A percentile compares a stretch with the other conserved stretches of the same genome.
Evolutionary conservation across 1,140 invertebrate genomes (phyloP).

Genomic region (Bombyx mandarina): DNA sequence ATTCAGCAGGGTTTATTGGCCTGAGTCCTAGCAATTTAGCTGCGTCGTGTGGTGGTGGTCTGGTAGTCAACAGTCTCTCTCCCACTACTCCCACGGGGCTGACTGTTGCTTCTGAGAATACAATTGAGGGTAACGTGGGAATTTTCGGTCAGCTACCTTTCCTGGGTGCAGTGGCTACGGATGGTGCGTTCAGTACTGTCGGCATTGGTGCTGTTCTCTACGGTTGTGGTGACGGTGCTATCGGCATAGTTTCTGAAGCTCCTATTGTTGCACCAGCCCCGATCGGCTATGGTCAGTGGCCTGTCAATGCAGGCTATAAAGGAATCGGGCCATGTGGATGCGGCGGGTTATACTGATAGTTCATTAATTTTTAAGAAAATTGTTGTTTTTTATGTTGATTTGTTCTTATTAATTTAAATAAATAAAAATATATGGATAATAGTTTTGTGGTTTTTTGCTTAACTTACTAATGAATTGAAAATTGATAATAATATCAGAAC

Average conservation of each 20-base stretch:
- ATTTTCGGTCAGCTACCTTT: conserved; percentile 24
- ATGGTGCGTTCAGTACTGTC: conserved; percentile 26
- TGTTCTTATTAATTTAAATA: too few relatives aligned
- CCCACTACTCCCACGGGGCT: conserved; percentile 26
- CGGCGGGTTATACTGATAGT: too few relatives aligned
- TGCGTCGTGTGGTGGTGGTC: conserved; percentile 13
- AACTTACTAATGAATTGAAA: too few relatives aligned
- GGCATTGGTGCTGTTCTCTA: conserved; percentile 33
- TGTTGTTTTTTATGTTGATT: too few relatives aligned
- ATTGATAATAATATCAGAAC: too few relatives aligned
- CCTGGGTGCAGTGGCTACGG: conserved; percentile 20
- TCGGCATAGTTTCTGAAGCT: conserved; percentile 21
- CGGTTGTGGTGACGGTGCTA: conserved; percentile 24
- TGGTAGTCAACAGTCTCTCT: conserved; percentile 19
- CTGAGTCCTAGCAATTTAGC: conserved; percentile 3
- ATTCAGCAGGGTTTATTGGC: neutral
- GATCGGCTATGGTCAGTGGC: too few relatives aligned
- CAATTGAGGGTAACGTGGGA: conserved; percentile 22
- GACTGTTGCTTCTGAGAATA: conserved; percentile 26
- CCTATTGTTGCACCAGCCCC: conserved; percentile 1
- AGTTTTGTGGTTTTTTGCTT: too few relatives aligned
- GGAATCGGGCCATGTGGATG: too few relatives aligned
- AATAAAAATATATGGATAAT: too few relatives aligned
- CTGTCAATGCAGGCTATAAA: too few relatives aligned
- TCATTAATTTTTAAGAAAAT: too few relatives aligned